Evolutionary conservation across 1,140 invertebrate genomes (phyloP).

Genomic region (Holcopasites calliopsidis): DNA sequence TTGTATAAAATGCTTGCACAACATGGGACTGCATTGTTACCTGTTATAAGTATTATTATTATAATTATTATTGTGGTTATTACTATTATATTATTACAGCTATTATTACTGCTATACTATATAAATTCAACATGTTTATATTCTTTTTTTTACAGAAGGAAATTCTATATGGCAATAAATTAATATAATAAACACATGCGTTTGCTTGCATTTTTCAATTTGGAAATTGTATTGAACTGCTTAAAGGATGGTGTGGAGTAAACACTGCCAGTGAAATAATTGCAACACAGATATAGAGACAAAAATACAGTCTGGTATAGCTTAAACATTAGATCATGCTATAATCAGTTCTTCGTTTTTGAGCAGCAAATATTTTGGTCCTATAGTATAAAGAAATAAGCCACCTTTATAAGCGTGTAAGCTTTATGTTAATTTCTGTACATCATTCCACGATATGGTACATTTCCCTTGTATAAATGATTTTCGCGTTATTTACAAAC

Average conservation of each 20-base stretch:
- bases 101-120: slow-evolving; percentile 15
- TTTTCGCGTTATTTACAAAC: too few species aligned
- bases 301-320: not conserved
- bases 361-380: slow-evolving; percentile 14
- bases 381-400: slow-evolving; percentile 1
- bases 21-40: slow-evolving; percentile 51
- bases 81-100: slow-evolving; percentile 26
- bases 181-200: slow-evolving; percentile 24
- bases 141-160: slow-evolving; percentile 44
- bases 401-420: slow-evolving; percentile 20
- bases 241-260: slow-evolving; percentile 59
- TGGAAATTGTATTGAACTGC: slow-evolving; percentile 41
- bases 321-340: slow-evolving; percentile 16
- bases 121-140: slow-evolving; percentile 47
- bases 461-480: too few species aligned
- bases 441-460: slow-evolving; percentile 42
- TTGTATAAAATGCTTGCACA: slow-evolving; percentile 30
- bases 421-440: slow-evolving; percentile 38
- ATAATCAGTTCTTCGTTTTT: slow-evolving; percentile 10
- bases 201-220: slow-evolving; percentile 39
- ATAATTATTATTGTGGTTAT: slow-evolving; percentile 29
- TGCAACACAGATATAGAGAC: slow-evolving; percentile 26
- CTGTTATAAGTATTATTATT: slow-evolving; percentile 51
- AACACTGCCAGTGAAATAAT: slow-evolving; percentile 58
- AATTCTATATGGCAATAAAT: slow-evolving; percentile 51